Conservation (phyloP, 2,113 vertebrate species). For the Phalacrocorax aristotelis region DNA sequence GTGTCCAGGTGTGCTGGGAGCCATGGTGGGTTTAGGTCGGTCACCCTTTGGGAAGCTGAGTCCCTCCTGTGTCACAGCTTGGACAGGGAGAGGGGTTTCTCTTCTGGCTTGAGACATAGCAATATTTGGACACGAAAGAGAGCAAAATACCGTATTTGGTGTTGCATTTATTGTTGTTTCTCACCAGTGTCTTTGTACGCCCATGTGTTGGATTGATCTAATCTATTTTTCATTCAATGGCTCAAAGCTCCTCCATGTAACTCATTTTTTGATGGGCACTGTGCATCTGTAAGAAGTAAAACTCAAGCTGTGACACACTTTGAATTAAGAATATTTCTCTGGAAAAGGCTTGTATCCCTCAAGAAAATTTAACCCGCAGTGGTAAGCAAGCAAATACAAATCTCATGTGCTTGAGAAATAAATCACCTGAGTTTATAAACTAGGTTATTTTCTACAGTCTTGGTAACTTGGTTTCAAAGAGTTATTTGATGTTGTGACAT, state of each 20-base stretch:
- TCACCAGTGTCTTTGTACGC: neutral
- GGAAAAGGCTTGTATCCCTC: neutral
- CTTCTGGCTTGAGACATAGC: neutral
- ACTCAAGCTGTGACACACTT: neutral
- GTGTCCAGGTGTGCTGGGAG: neutral
- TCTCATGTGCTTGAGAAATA: neutral
- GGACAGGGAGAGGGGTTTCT: neutral
- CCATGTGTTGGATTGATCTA: neutral
- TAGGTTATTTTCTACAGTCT: neutral
- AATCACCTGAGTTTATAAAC: neutral
- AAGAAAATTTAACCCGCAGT: neutral
- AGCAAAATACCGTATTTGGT: neutral
- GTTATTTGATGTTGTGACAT: neutral
- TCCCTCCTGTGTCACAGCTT: accelerated
- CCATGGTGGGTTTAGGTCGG: neutral
- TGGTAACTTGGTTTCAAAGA: neutral
- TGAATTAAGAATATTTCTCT: neutral
- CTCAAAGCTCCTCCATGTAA: neutral
- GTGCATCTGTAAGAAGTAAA: neutral
- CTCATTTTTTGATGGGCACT: neutral
- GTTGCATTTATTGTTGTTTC: neutral
- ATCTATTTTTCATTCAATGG: neutral
- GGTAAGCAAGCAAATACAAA: neutral
- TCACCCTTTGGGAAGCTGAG: neutral
- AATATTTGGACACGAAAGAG: neutral